phyloP scores from a whole-genome alignment of 30 jellyfish, hydroid and myxozoan species.

The Turritopsis dohrnii region DNA sequence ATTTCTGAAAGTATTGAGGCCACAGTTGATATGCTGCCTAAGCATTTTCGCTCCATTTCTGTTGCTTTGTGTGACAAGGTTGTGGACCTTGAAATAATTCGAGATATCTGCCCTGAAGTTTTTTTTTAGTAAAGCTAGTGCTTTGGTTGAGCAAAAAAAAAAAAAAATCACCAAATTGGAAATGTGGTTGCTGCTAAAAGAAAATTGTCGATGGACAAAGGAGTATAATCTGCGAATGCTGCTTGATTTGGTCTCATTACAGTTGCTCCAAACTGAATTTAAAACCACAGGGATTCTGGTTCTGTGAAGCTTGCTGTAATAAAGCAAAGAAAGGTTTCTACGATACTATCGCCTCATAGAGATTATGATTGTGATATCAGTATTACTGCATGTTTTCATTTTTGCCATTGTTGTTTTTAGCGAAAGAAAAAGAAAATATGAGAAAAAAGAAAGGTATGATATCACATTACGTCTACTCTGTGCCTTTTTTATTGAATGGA shows the following conservation, averaged over 20 bases:
- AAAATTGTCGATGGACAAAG: background rate
- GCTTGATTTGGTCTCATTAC: background rate
- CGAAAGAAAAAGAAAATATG: background rate
- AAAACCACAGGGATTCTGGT: background rate
- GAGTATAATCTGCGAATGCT: background rate
- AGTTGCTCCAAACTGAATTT: background rate
- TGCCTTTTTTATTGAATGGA: background rate
- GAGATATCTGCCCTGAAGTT: background rate
- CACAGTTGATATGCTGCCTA: background rate
- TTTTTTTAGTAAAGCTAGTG: background rate
- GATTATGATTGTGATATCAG: background rate
- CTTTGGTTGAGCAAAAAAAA: background rate
- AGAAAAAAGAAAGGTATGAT: background rate
- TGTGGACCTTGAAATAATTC: background rate
- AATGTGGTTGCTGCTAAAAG: background rate
- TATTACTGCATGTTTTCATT: background rate
- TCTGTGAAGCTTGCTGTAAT: background rate
- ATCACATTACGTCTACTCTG: background rate
- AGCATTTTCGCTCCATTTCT: background rate
- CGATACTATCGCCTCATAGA: background rate
- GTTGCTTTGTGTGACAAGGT: background rate
- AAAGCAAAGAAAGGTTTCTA: background rate
- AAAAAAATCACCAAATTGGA: no score
- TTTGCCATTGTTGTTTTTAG: background rate
- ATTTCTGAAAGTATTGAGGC: background rate